Percentiles rank a stretch among this genome's conserved stretches.
Evolutionary conservation across 2,797 vertebrate genomes (phyloP).

Genomic region (Emys orbicularis): DNA sequence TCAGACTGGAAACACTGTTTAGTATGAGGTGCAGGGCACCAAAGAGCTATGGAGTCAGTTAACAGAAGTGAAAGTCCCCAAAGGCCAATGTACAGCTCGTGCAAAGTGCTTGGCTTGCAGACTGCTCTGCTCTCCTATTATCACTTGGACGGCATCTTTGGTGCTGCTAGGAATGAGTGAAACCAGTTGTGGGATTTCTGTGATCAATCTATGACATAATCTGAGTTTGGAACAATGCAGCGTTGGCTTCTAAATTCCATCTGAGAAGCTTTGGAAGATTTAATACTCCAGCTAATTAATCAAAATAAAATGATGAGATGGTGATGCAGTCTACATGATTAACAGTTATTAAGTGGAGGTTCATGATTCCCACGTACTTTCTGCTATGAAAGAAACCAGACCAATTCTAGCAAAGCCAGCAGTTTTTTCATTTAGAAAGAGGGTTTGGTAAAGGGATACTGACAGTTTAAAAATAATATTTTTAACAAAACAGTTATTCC

Average conservation of each 20-base stretch:
- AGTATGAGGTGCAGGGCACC: background rate
- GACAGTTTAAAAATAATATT: background rate
- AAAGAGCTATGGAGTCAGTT: background rate
- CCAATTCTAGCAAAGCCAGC: background rate
- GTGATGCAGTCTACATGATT: slow-evolving; percentile 41
- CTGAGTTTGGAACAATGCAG: slow-evolving; percentile 35
- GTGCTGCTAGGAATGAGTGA: slow-evolving; percentile 61
- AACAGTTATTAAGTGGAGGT: slow-evolving; percentile 37
- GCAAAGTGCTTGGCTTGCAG: background rate
- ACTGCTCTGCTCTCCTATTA: slow-evolving; percentile 37
- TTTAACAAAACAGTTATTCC: background rate
- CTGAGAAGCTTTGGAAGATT: slow-evolving; percentile 52
- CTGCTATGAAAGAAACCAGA: slow-evolving; percentile 34
- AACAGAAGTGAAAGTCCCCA: background rate
- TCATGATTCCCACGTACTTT: slow-evolving; percentile 26
- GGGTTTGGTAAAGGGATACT: background rate
- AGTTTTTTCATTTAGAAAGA: background rate
- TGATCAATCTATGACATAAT: slow-evolving; percentile 59
- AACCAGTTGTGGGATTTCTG: slow-evolving; percentile 63
- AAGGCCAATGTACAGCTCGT: background rate
- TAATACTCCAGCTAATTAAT: slow-evolving; percentile 57
- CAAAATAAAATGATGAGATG: slow-evolving; percentile 3
- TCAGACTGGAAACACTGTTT: background rate
- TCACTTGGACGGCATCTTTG: slow-evolving; percentile 38
- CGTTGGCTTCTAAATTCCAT: slow-evolving; percentile 27